Evolutionary conservation across 2,797 vertebrate genomes (phyloP), one percentile per base, ranked within the genome.

Genomic region (Tauraco hartlaubi): DNA sequence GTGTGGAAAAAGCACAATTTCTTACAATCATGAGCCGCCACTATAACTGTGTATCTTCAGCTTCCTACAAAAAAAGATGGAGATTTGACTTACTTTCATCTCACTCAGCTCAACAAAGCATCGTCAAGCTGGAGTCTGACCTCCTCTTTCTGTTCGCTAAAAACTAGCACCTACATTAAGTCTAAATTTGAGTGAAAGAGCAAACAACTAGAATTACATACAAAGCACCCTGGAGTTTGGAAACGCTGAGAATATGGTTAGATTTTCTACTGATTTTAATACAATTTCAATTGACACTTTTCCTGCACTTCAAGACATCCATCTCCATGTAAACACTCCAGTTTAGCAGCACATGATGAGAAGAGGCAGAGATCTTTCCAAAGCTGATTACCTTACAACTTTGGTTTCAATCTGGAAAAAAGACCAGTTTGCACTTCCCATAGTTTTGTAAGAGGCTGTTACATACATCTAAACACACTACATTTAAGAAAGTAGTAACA

Each of bases 401-500:
- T 87, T 2, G 0, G 28, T 58, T 94, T 90, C 84, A 63, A 35
- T 62, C 49, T 51, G 29, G 61, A 31, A 66, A 73, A 74, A 39
- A 84, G 77, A 56, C 46, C 2, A 1, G 26, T 54, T 88, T 92
- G 68, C 29, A 55, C 73, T 84, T 91, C 61, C 84, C 0, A 0
- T 51, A 54, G 51, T 31, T 92, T 81, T 39, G 16, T 41, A 78
- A 59, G 59, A 81, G 75, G 54, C 54, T 75, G 33, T 78, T 90
- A 76, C 1, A 0, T 62, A 6, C 11, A 62, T 20, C 77, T 62
- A 69, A 84, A 72, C 39, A 61, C 6, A 2, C 7, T 26, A 55
- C 72, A 59, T 73, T 69, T 74, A 83, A 80, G 92, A 91, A 97
- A 96, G 74, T 72, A 95, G 75, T 81, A 97, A 94, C 76, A 78